Evolutionary conservation across 1,140 invertebrate genomes (phyloP), one percentile per base, ranked within the genome.

Genomic region (Geopemphigus sp.): DNA sequence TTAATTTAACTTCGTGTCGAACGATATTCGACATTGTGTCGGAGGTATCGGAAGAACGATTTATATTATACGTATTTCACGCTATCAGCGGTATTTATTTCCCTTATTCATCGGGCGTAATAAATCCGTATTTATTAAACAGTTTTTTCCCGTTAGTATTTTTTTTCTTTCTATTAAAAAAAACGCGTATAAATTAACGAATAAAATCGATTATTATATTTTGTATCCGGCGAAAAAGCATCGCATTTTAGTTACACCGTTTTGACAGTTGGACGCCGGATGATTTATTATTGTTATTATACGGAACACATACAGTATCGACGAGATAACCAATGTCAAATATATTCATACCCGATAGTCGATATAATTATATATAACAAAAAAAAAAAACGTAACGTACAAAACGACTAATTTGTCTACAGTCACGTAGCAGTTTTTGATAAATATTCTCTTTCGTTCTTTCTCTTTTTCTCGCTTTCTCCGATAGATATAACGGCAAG

Each of bases 361-460:
- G 54, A 24, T 57, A n/a, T n/a, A 57, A 57, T 22, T 12, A 57
- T 11, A n/a, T n/a, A n/a, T n/a, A 57, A 57, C 32, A n/a, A n/a
- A n/a, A n/a, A n/a, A n/a, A n/a, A n/a, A n/a, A n/a, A 8, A 3
- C 32, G 32, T 8, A 3, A 39, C 32, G 32, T 39, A 39, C 32
- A 39, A 39, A 39, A 39, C 32, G 3, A 39, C 32, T 39, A 39
- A 8, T 39, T 39, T 39, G 32, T 39, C 3, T 39, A 4, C 3
- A 39, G 3, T 8, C 32, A 8, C 32, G 8, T 39, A 8, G 32
- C 8, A 39, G 32, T 39, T 39, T 39, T 39, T 8, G 32, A 39
- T 76, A 47, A 59, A 76, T 76, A 45, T 59, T 56, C 50, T 76
- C 32, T 19, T 39, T 4, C 32, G 32, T 11, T 76, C n/a, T n/a